phyloP scores from a whole-genome alignment of 2,113 vertebrate species.

The Brachyistius frenatus region DNA sequence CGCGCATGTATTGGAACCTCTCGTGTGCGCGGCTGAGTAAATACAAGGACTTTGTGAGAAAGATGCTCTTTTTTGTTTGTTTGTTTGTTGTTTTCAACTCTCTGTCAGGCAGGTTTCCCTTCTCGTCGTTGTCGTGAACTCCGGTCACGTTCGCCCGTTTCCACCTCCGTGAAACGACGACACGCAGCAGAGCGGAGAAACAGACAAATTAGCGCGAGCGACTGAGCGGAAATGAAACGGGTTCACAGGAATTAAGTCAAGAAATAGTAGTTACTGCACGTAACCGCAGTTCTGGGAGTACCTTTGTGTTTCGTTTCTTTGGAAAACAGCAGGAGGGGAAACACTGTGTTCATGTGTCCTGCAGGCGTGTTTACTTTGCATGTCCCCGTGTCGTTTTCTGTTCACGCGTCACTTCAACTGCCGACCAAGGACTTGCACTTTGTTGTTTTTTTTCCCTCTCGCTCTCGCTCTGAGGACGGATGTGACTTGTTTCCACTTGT shows the following conservation, averaged over 20 bases:
- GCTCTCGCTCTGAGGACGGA: conserved; percentile 19
- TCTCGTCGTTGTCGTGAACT: too few relatives aligned
- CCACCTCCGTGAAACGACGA: too few relatives aligned
- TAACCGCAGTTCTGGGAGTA: too few relatives aligned
- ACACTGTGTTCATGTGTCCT: not conserved
- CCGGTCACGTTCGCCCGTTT: too few relatives aligned
- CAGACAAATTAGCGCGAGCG: too few relatives aligned
- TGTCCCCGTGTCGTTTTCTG: conserved; percentile 24
- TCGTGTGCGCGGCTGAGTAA: not conserved
- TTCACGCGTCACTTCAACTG: conserved; percentile 22
- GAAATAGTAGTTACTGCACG: too few relatives aligned
- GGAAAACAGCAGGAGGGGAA: too few relatives aligned
- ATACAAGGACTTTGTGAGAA: not conserved
- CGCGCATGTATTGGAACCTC: not conserved
- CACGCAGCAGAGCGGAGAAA: too few relatives aligned
- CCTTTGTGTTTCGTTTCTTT: too few relatives aligned
- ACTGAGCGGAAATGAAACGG: too few relatives aligned
- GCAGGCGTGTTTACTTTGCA: not conserved
- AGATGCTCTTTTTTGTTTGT: too few relatives aligned
- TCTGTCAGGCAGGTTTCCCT: not conserved
- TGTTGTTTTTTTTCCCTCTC: not conserved
- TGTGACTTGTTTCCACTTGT: conserved; percentile 57
- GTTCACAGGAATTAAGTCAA: too few relatives aligned
- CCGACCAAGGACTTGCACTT: not conserved
- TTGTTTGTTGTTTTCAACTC: not conserved